These are phyloP conservation scores for Drosophila erecta DNA, from an alignment of 1,140 invertebrate genomes.

Conservation along the genomic window DNA sequence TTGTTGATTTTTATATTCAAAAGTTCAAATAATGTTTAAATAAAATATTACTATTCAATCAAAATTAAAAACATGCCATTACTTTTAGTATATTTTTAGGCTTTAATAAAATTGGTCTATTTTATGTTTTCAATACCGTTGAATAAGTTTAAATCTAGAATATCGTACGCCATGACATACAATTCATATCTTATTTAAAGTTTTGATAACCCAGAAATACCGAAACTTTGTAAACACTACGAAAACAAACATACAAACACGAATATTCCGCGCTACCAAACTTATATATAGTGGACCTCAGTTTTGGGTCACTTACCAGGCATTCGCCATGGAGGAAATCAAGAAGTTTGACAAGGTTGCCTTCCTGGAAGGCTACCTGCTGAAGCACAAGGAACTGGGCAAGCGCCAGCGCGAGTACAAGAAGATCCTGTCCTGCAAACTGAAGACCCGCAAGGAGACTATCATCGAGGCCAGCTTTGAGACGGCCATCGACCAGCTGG, in stretches of 20 bases:
- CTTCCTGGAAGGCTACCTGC: slow-evolving; percentile 66
- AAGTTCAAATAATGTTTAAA: no score
- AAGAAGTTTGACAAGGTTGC: slow-evolving; percentile 55
- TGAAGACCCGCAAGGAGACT: slow-evolving; percentile 71
- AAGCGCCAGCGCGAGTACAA: slow-evolving; percentile 80
- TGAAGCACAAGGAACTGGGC: slow-evolving; percentile 73
- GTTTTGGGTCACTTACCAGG: neutral
- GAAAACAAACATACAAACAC: neutral
- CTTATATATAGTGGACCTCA: neutral
- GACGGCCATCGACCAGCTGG: slow-evolving; percentile 72
- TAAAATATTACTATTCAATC: no score
- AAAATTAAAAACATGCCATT: no score
- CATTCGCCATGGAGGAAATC: slow-evolving; percentile 40
- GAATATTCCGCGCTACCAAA: neutral
- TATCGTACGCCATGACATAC: neutral
- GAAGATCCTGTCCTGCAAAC: slow-evolving; percentile 68
- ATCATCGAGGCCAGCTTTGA: slow-evolving; percentile 76
- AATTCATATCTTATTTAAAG: neutral
- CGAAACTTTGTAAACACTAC: slow-evolving; percentile 33
- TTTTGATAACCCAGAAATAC: slow-evolving; percentile 14
- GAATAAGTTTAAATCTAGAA: no score
- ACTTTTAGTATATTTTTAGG: no score
- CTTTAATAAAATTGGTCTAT: no score
- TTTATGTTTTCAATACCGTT: no score
- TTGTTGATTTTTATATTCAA: no score